These are phyloP conservation scores for Muricea muricata DNA, from an alignment of 92 coral and sea anemone species.

Conservation along the genomic window DNA sequence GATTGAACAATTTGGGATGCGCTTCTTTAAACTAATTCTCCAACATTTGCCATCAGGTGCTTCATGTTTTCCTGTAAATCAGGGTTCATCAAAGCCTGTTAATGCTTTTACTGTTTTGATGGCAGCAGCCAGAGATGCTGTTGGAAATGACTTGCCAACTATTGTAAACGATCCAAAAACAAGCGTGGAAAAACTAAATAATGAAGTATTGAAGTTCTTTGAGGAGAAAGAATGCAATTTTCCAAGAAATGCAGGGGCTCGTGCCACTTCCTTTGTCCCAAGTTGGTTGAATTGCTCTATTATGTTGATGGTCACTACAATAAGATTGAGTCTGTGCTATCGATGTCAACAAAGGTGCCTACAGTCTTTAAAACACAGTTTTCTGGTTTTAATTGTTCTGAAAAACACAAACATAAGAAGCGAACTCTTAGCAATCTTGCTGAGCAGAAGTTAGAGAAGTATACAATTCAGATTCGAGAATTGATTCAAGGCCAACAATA, in stretches of 20 bases:
- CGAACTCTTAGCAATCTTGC: conserved; percentile 32
- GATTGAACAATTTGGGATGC: conserved; percentile 3
- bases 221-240: conserved; percentile 38
- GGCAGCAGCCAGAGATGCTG: conserved; percentile 48
- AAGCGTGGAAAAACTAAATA: conserved; percentile 41
- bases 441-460: conserved; percentile 18
- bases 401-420: conserved; percentile 42
- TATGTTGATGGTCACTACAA: conserved; percentile 50
- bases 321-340: conserved; percentile 19
- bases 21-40: neutral
- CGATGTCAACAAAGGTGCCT: conserved; percentile 20
- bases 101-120: conserved; percentile 53
- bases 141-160: neutral
- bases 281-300: conserved; percentile 1
- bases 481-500: conserved; percentile 5
- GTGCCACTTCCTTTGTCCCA: conserved; percentile 34
- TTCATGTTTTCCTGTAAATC: neutral
- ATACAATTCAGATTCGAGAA: conserved; percentile 10
- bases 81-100: conserved; percentile 1
- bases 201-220: conserved; percentile 25
- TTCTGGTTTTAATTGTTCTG: conserved; percentile 51
- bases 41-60: conserved; percentile 13
- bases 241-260: conserved; percentile 24
- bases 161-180: conserved; percentile 31
- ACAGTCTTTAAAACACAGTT: conserved; percentile 27